These are phyloP conservation scores for Andricus grossulariae DNA, from an alignment of 1,140 invertebrate species.

Conservation along the genomic window DNA sequence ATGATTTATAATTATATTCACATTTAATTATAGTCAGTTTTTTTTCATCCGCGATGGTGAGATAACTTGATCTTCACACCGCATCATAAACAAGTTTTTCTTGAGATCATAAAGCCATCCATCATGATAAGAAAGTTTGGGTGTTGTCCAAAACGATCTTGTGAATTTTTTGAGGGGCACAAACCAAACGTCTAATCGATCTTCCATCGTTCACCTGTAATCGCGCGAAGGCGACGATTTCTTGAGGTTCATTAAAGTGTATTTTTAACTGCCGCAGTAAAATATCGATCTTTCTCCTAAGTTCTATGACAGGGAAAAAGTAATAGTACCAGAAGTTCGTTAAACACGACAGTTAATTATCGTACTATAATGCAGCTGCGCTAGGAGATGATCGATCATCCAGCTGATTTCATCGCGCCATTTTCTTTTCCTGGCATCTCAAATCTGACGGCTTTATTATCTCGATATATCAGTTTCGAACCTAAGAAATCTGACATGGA, in stretches of 20 bases:
- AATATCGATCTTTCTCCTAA: slow-evolving; percentile 41
- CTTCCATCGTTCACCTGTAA: slow-evolving; percentile 29
- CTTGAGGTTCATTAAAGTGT: slow-evolving; percentile 37
- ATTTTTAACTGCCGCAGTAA: slow-evolving; percentile 19
- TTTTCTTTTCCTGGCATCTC: not conserved
- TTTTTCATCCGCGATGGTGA: too few species aligned
- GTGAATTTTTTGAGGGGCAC: not conserved
- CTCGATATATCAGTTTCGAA: not conserved
- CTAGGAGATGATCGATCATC: slow-evolving; percentile 11
- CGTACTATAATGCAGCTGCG: slow-evolving; percentile 36
- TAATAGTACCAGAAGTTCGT: slow-evolving; percentile 33
- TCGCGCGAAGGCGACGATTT: slow-evolving; percentile 38
- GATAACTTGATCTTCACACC: too few species aligned
- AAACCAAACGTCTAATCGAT: slow-evolving; percentile 19
- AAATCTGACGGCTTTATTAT: slow-evolving; percentile 9
- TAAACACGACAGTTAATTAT: slow-evolving; percentile 42
- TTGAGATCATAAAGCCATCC: not conserved
- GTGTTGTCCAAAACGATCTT: not conserved
- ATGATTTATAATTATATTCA: too few species aligned
- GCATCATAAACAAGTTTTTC: too few species aligned
- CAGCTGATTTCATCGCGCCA: not conserved
- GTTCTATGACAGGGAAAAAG: slow-evolving; percentile 35
- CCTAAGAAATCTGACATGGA: not conserved
- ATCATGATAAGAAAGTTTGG: not conserved
- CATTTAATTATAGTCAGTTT: too few species aligned